phyloP scores from a whole-genome alignment of 1,140 invertebrate species.

The Temnothorax curvispinosus region DNA sequence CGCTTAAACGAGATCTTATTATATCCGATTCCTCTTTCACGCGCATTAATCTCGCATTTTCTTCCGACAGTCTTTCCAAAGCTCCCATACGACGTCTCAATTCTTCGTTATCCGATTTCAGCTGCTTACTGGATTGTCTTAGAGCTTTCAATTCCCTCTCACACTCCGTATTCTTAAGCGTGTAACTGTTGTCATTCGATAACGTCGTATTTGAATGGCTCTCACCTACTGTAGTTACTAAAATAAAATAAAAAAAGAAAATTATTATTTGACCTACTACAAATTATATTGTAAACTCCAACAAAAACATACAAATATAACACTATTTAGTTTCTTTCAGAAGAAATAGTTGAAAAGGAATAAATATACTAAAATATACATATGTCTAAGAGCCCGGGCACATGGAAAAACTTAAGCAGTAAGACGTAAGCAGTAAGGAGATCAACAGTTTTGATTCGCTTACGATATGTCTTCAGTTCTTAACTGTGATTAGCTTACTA shows the following conservation, averaged over 20 bases:
- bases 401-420: no score
- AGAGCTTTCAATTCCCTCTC: conserved; percentile 85
- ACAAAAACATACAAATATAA: conserved; percentile 40
- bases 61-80: conserved; percentile 88
- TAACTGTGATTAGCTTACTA: no score
- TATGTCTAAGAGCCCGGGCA: no score
- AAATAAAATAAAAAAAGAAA: conserved; percentile 53
- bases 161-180: conserved; percentile 75
- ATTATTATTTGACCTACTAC: conserved; percentile 11
- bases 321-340: conserved; percentile 35
- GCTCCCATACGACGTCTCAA: conserved; percentile 87
- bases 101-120: conserved; percentile 89
- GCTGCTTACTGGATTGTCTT: conserved; percentile 85
- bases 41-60: conserved; percentile 87
- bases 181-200: conserved; percentile 67
- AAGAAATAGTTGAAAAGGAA: conserved; percentile 7
- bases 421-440: no score
- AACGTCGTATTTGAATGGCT: conserved; percentile 56
- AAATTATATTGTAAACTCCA: background rate
- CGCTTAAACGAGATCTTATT: conserved; percentile 87
- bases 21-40: conserved; percentile 88
- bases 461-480: no score
- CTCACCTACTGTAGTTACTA: conserved; percentile 70
- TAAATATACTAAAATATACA: conserved; percentile 8
- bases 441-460: no score